These are phyloP conservation scores for Benitochromis conjunctus DNA, from an alignment of 2,113 vertebrate species.

Conservation along the genomic window DNA sequence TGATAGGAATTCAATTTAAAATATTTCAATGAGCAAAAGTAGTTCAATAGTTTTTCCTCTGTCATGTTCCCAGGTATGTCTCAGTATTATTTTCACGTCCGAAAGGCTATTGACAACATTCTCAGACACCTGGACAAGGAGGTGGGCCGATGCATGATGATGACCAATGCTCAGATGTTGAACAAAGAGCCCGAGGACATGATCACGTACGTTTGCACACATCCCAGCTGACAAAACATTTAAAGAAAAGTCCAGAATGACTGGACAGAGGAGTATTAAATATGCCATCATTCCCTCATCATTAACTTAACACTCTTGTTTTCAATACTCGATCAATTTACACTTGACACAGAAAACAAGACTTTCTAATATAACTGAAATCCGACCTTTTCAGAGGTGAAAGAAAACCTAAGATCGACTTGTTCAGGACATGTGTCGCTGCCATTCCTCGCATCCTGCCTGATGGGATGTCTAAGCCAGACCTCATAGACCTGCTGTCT, in stretches of 20 bases:
- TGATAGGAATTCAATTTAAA: neutral
- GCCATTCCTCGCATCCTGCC: constrained; percentile 94
- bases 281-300: neutral
- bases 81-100: constrained; percentile 91
- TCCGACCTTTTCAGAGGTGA: constrained; percentile 79
- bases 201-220: constrained; percentile 87
- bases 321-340: neutral
- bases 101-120: constrained; percentile 94
- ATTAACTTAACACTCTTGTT: neutral
- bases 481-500: constrained; percentile 89
- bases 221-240: neutral
- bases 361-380: neutral
- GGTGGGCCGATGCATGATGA: constrained; percentile 97
- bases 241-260: neutral
- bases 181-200: constrained; percentile 98
- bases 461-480: constrained; percentile 95
- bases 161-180: constrained; percentile 94
- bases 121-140: constrained; percentile 96
- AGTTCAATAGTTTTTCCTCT: neutral
- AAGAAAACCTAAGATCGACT: constrained; percentile 96
- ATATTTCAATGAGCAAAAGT: neutral
- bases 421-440: constrained; percentile 95
- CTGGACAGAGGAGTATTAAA: neutral
- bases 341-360: neutral
- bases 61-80: constrained; percentile 82